Evolutionary conservation across 1,140 invertebrate genomes (phyloP).

Genomic region (Bombus consobrinus): DNA sequence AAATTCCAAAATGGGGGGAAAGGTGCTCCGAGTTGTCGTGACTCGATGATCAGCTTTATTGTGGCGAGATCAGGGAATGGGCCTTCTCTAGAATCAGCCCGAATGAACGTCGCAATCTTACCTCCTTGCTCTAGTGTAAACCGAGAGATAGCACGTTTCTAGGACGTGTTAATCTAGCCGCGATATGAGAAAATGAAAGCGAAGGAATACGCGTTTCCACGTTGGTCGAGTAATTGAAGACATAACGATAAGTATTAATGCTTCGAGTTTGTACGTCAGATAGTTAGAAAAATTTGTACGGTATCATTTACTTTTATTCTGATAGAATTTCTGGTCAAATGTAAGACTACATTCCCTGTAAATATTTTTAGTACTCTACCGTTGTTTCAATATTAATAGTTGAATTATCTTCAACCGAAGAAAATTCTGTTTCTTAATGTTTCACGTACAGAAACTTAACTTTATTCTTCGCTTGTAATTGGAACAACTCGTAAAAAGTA

Average conservation of each 20-base stretch:
- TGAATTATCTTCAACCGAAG: too few species aligned
- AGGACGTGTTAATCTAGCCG: neutral
- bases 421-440: too few species aligned
- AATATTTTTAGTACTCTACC: too few species aligned
- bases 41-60: conserved; percentile 68
- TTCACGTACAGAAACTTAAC: too few species aligned
- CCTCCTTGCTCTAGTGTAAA: neutral
- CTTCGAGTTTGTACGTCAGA: neutral
- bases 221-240: neutral
- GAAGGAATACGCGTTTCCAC: neutral
- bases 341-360: too few species aligned
- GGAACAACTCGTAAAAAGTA: too few species aligned
- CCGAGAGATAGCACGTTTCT: neutral
- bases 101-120: conserved; percentile 35
- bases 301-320: too few species aligned
- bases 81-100: conserved; percentile 35
- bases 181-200: neutral
- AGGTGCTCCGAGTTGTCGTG: conserved; percentile 47
- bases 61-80: conserved; percentile 38
- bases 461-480: too few species aligned
- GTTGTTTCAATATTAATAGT: too few species aligned
- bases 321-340: too few species aligned
- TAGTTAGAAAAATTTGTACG: neutral
- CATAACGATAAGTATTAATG: neutral
- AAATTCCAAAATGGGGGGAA: neutral